Base-by-base conservation (phyloP, 2,888 invertebrate genomes). In the Heliconius erato region DNA sequence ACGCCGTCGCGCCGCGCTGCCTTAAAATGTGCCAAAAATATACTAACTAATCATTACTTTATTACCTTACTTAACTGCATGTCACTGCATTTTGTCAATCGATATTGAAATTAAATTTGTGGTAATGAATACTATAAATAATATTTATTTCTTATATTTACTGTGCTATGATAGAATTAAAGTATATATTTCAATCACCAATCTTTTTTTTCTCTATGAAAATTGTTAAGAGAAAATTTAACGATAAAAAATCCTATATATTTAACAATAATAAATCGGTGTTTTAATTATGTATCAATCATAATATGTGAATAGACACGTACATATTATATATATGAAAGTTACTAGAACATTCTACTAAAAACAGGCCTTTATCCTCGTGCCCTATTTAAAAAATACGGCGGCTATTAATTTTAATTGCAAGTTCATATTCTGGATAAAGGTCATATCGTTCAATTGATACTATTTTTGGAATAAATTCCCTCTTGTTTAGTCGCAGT, bases 11-110 rank as follows among this genome's bases (percentile, higher is more conserved):
- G 79, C 80, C 81, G 82, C 69, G 76, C 81, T 84, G 79, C 80
- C 69, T 49, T 63, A 44, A 49, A 19, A 44, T 44, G 84, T 84
- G 84, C 84, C 84, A 84, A 84, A 84, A 78, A 63, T 19, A 14
- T 63, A 40, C 76, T 76, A 63, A 76, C 63, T 40, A 76, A 35
- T 35, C 16, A 40, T 40, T 40, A n/a, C n/a, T n/a, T n/a, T n/a
- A n/a, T n/a, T 14, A n/a, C 59, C 35, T 35, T 23, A 32, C n/a
- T 63, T 40, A 54, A 54, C 35, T 19, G 76, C 76, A 76, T 76
- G 63, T 7, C 23, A 32, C 35, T 63, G 59, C 59, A 35, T 63
- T 3, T 54, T 63, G 6, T 35, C 7, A 35, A 35, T 74, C 35
- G 5, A 74, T 9, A 23, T 35, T 76, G n/a, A 23, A 6, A 35